Percentiles rank a stretch among this genome's conserved stretches.
These are phyloP conservation scores for Nymphalis io DNA, from an alignment of 1,140 invertebrate species.

Conservation along the genomic window DNA sequence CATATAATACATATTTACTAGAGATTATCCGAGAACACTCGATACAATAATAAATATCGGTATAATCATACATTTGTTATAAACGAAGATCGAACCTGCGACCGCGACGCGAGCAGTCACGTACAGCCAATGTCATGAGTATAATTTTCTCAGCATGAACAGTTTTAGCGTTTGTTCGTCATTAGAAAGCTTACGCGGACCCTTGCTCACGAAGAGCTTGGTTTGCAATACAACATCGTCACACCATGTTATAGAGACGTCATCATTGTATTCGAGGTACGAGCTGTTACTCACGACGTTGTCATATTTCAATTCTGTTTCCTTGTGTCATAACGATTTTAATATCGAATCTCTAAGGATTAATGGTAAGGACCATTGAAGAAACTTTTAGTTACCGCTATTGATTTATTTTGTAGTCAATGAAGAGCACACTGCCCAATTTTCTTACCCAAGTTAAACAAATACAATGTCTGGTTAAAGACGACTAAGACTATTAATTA, in stretches of 20 bases:
- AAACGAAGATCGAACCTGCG: too few species aligned
- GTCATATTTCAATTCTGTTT: background rate
- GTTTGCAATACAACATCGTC: background rate
- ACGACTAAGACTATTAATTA: too few species aligned
- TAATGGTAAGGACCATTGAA: background rate
- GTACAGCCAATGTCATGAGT: background rate
- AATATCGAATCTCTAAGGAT: background rate
- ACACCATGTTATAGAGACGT: background rate
- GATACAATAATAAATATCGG: too few species aligned
- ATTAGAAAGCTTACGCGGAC: constrained; percentile 17
- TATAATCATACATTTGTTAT: too few species aligned
- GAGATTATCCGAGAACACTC: too few species aligned
- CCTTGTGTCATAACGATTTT: background rate
- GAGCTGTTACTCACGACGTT: background rate
- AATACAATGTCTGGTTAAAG: too few species aligned
- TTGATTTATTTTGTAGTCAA: too few species aligned
- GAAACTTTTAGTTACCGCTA: too few species aligned
- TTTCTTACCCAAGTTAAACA: too few species aligned
- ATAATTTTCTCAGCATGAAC: background rate
- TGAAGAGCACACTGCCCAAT: too few species aligned
- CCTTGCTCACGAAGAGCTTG: constrained; percentile 16
- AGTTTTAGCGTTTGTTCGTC: constrained; percentile 1
- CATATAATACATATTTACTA: too few species aligned
- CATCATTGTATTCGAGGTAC: background rate
- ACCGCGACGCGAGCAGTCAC: too few species aligned